Conservation (phyloP, 2,113 vertebrate species). For the Daphoenositta chrysoptera region DNA sequence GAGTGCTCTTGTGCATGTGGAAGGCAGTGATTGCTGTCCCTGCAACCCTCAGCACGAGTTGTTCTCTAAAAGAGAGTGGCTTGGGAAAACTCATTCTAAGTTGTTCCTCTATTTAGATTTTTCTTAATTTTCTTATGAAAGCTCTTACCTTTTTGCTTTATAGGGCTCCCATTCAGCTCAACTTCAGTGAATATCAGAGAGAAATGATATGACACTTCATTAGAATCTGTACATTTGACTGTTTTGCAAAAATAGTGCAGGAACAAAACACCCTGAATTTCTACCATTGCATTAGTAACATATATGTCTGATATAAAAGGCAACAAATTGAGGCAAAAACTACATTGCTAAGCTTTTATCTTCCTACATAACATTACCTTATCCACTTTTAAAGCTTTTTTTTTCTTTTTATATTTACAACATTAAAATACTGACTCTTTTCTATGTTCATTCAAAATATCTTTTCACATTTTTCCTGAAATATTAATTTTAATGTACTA, state of each 20-base stretch:
- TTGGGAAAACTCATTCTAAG: neutral
- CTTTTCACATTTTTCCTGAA: neutral
- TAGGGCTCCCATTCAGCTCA: neutral
- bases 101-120: neutral
- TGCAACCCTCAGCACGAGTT: neutral
- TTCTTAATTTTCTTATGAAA: neutral
- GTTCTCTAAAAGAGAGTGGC: neutral
- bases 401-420: neutral
- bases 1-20: rapidly evolving
- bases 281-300: neutral
- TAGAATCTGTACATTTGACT: neutral
- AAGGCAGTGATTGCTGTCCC: neutral
- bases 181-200: neutral
- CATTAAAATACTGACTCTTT: neutral
- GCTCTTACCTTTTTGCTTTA: neutral
- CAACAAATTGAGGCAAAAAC: neutral
- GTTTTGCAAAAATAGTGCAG: neutral
- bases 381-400: neutral
- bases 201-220: neutral
- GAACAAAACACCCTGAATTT: neutral
- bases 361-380: neutral
- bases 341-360: neutral
- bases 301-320: neutral
- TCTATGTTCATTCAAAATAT: neutral
- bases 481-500: neutral